Evolutionary conservation across 2,888 invertebrate species (phyloP).

Genomic region (Cantharis nigra): DNA sequence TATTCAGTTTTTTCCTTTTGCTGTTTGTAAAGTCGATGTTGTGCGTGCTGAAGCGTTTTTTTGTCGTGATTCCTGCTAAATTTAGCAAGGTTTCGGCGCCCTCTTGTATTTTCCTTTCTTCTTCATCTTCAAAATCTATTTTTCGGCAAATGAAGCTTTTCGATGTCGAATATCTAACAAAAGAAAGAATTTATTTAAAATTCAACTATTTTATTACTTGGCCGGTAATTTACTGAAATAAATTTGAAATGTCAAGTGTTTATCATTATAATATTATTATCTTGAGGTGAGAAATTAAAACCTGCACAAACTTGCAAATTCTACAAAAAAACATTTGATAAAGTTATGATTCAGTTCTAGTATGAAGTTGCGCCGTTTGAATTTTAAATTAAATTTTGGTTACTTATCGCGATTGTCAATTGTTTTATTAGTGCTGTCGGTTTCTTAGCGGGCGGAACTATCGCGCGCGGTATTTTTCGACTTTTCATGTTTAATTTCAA

Average conservation of each 20-base stretch:
- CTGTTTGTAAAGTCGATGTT: conserved; percentile 18
- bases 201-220: no score
- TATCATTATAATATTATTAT: neutral
- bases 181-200: neutral
- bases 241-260: neutral
- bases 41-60: conserved; percentile 45
- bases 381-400: neutral
- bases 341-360: neutral
- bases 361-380: neutral
- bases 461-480: neutral
- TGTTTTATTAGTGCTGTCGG: neutral
- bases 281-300: neutral
- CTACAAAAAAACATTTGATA: neutral
- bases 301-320: neutral
- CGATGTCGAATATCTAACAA: conserved; percentile 15
- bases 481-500: neutral
- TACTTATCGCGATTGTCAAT: neutral
- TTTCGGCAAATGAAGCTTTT: conserved; percentile 41
- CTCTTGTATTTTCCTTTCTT: conserved; percentile 73
- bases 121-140: conserved; percentile 62
- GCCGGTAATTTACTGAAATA: no score
- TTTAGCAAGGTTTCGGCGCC: conserved; percentile 80
- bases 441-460: neutral
- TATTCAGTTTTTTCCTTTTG: conserved; percentile 14
- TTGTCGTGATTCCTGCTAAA: conserved; percentile 64